Conservation (phyloP, 2,113 vertebrate genomes). For the Xenus cinereus region DNA sequence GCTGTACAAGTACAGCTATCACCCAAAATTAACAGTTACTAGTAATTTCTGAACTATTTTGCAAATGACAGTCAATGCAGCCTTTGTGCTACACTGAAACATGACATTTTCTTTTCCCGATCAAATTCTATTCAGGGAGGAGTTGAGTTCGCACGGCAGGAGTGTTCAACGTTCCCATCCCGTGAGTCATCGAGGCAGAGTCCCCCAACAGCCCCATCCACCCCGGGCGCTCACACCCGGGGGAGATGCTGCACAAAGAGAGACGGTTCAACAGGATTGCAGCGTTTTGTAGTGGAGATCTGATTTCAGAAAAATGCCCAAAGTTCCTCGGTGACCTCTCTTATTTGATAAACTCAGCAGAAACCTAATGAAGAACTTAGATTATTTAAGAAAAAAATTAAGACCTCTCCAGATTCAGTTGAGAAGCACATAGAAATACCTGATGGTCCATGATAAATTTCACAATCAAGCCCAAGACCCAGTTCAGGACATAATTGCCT, state of each 20-base stretch:
- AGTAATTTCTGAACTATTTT: background rate
- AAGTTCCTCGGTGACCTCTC: background rate
- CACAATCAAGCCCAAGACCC: background rate
- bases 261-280: accelerated
- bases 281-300: background rate
- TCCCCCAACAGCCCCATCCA: background rate
- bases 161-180: background rate
- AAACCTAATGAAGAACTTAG: background rate
- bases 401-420: background rate
- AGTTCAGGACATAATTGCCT: background rate
- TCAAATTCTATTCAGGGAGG: background rate
- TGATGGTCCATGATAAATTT: background rate
- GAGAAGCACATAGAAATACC: background rate
- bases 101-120: background rate
- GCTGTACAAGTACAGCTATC: background rate
- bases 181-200: background rate
- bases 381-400: background rate
- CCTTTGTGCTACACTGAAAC: background rate
- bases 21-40: background rate
- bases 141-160: accelerated
- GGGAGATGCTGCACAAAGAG: background rate
- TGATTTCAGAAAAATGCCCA: background rate
- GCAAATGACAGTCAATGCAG: background rate
- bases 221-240: background rate
- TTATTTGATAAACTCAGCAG: background rate